Percentiles rank a stretch among this genome's conserved stretches.
These are phyloP conservation scores for Lamproptera curius DNA, from an alignment of 2,888 invertebrate species.

Conservation along the genomic window DNA sequence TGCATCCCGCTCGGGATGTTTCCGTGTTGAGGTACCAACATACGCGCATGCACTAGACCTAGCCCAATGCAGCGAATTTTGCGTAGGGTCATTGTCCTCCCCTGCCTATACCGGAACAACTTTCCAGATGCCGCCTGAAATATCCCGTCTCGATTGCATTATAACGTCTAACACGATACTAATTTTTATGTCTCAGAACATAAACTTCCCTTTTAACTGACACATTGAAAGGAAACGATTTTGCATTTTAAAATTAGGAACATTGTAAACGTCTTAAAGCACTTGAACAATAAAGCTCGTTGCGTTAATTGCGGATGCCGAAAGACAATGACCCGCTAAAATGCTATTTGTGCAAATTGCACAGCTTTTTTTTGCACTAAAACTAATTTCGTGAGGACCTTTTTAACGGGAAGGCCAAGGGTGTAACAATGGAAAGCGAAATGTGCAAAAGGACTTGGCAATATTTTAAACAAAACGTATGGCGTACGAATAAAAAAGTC, in stretches of 20 bases:
- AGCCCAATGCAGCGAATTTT: constrained; percentile 79
- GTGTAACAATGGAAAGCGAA: constrained; percentile 32
- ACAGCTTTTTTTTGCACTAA: constrained; percentile 32
- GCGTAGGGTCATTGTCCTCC: constrained; percentile 76
- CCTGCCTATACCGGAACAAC: constrained; percentile 31
- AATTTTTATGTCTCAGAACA: no score
- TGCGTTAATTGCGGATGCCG: constrained; percentile 30
- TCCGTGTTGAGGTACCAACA: constrained; percentile 68
- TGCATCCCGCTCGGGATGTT: constrained; percentile 58
- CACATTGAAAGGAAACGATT: no score
- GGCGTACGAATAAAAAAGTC: constrained; percentile 19
- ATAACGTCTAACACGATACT: no score
- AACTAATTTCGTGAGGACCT: constrained; percentile 38
- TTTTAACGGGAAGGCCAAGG: constrained; percentile 26
- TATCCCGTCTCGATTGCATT: constrained; percentile 26
- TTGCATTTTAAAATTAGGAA: neutral
- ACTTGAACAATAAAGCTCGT: constrained; percentile 18
- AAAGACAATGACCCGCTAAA: constrained; percentile 42
- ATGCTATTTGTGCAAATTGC: constrained; percentile 65
- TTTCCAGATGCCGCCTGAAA: constrained; percentile 24
- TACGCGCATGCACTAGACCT: constrained; percentile 75
- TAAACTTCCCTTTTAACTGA: no score
- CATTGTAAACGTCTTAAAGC: neutral
- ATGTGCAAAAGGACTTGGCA: constrained; percentile 39
- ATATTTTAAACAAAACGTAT: constrained; percentile 29